Evolutionary conservation across 2,888 invertebrate species (phyloP).

Genomic region (Cerceris ruficornis): DNA sequence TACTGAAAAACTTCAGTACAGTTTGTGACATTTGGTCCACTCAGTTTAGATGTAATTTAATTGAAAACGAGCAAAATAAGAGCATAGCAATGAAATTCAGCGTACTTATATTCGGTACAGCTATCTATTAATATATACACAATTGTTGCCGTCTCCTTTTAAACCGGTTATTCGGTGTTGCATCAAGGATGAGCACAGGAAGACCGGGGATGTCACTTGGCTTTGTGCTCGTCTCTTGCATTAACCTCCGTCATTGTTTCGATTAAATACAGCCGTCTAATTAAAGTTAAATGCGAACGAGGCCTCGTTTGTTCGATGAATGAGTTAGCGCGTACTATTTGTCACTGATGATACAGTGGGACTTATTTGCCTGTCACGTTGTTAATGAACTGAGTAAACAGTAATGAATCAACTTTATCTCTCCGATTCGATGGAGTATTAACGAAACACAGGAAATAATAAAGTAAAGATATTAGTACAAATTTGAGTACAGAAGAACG

Average conservation of each 20-base stretch:
- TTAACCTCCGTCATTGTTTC: not conserved
- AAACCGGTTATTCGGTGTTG: not conserved
- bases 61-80: too few species aligned
- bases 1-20: too few species aligned
- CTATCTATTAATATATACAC: not conserved
- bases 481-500: too few species aligned
- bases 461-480: too few species aligned
- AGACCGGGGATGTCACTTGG: conserved; percentile 10
- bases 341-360: not conserved
- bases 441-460: too few species aligned
- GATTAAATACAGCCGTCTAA: conserved; percentile 14
- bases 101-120: not conserved
- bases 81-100: too few species aligned
- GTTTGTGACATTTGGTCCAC: too few species aligned
- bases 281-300: conserved; percentile 30
- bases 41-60: too few species aligned
- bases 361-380: conserved; percentile 7
- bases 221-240: not conserved
- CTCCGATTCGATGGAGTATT: too few species aligned
- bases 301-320: conserved; percentile 15
- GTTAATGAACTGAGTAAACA: too few species aligned
- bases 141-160: not conserved
- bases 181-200: not conserved
- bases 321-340: conserved; percentile 30
- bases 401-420: too few species aligned